Conservation (phyloP, 2,113 vertebrate species). For the Pan paniscus region DNA sequence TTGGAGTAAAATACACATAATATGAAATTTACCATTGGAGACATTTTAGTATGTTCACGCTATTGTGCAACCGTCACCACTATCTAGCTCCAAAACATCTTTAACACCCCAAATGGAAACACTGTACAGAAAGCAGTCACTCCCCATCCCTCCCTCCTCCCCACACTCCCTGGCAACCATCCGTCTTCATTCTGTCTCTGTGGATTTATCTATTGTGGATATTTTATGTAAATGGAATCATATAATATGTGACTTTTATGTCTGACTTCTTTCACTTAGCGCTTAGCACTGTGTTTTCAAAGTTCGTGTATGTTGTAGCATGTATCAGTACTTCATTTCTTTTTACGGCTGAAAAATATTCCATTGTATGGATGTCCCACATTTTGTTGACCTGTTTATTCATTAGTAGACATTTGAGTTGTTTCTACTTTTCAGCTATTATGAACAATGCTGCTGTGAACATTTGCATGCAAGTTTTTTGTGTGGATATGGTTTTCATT, state of each 20-base stretch:
- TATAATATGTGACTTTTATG: accelerated
- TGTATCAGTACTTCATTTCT: not conserved
- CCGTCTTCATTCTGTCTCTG: not conserved
- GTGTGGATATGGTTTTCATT: not conserved
- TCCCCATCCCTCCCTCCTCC: no score
- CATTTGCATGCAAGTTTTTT: not conserved
- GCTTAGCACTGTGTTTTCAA: not conserved
- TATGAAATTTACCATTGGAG: not conserved
- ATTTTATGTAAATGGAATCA: accelerated
- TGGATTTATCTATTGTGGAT: not conserved
- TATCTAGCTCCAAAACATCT: not conserved
- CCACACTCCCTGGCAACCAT: not conserved
- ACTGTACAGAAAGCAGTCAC: accelerated
- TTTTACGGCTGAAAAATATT: not conserved
- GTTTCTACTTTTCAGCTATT: not conserved
- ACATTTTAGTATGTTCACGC: not conserved
- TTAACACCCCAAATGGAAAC: not conserved
- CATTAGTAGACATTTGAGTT: not conserved
- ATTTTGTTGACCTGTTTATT: not conserved
- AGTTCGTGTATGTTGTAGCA: accelerated
- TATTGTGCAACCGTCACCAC: accelerated
- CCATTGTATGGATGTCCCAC: no score
- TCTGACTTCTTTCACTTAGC: not conserved
- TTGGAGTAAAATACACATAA: not conserved
- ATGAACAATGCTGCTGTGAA: not conserved